These are phyloP conservation scores for Parthenolecanium corni DNA, from an alignment of 2,888 invertebrate species.

Conservation along the genomic window DNA sequence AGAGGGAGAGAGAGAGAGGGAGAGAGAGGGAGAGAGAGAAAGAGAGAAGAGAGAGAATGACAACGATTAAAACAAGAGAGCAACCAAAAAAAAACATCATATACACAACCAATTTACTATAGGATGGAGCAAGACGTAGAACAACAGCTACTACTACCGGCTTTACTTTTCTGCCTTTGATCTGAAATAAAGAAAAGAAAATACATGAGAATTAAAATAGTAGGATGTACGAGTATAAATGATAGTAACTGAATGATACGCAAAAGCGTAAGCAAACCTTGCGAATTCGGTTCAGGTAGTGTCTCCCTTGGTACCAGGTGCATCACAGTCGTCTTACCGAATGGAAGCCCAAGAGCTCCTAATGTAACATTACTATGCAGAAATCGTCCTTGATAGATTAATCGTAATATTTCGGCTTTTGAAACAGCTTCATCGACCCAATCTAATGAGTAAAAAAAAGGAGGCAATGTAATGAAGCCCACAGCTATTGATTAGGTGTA, in stretches of 20 bases:
- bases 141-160: constrained; percentile 88
- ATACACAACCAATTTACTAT: constrained; percentile 45
- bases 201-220: constrained; percentile 34
- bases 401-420: constrained; percentile 91
- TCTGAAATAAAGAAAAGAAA: constrained; percentile 49
- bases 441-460: constrained; percentile 48
- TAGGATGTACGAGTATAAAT: background rate
- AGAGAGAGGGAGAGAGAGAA: background rate
- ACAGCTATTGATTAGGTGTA: too few relatives aligned
- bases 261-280: constrained; percentile 49
- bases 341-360: constrained; percentile 90
- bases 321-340: constrained; percentile 98
- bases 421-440: constrained; percentile 93
- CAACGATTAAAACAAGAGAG: constrained; percentile 6
- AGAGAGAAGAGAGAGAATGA: constrained; percentile 7
- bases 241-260: background rate
- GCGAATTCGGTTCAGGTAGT: constrained; percentile 96
- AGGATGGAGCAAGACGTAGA: constrained; percentile 86
- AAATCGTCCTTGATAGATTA: constrained; percentile 99
- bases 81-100: constrained; percentile 18
- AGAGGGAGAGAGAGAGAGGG: constrained; percentile 1
- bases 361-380: constrained; percentile 98
- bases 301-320: constrained; percentile 99
- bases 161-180: constrained; percentile 92
- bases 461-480: background rate